Percentiles rank a stretch among this genome's conserved stretches.
phyloP scores from a whole-genome alignment of 2,888 invertebrate species.

The Lymantria monacha region DNA sequence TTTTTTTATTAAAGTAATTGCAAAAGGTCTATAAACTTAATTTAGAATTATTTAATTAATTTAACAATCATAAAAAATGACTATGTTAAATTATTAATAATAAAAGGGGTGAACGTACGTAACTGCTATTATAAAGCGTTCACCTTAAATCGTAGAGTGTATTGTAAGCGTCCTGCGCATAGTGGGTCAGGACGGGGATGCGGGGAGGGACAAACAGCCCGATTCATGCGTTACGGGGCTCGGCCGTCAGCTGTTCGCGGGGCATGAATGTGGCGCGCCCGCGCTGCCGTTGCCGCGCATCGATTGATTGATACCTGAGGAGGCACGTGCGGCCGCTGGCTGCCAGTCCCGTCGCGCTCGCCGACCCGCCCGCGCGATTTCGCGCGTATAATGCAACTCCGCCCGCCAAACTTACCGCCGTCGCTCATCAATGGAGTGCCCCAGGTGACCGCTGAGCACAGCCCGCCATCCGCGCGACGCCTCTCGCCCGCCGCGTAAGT shows the following conservation, averaged over 20 bases:
- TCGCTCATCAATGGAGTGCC: slow-evolving; percentile 68
- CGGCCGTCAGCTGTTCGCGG: slow-evolving; percentile 77
- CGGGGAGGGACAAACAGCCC: slow-evolving; percentile 33
- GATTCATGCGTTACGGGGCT: slow-evolving; percentile 78
- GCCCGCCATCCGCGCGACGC: slow-evolving; percentile 33
- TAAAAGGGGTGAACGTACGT: too few relatives aligned
- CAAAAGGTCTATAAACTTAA: too few relatives aligned
- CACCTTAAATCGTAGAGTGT: slow-evolving; percentile 18
- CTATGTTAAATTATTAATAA: too few relatives aligned
- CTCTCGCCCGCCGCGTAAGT: slow-evolving; percentile 42
- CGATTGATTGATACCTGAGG: slow-evolving; percentile 77
- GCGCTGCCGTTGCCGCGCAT: slow-evolving; percentile 56
- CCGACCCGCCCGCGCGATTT: slow-evolving; percentile 59
- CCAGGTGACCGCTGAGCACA: slow-evolving; percentile 63
- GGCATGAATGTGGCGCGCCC: slow-evolving; percentile 76
- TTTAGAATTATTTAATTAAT: too few relatives aligned
- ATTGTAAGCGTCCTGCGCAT: slow-evolving; percentile 44
- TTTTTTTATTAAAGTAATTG: too few relatives aligned
- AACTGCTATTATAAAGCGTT: not conserved
- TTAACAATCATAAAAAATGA: too few relatives aligned
- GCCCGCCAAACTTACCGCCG: slow-evolving; percentile 42
- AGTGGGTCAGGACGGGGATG: slow-evolving; percentile 42
- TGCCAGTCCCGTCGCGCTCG: slow-evolving; percentile 63
- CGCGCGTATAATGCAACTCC: slow-evolving; percentile 42
- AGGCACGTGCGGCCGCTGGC: slow-evolving; percentile 55